phyloP scores from a whole-genome alignment of 2,797 vertebrate genomes.

The Ara ararauna region DNA sequence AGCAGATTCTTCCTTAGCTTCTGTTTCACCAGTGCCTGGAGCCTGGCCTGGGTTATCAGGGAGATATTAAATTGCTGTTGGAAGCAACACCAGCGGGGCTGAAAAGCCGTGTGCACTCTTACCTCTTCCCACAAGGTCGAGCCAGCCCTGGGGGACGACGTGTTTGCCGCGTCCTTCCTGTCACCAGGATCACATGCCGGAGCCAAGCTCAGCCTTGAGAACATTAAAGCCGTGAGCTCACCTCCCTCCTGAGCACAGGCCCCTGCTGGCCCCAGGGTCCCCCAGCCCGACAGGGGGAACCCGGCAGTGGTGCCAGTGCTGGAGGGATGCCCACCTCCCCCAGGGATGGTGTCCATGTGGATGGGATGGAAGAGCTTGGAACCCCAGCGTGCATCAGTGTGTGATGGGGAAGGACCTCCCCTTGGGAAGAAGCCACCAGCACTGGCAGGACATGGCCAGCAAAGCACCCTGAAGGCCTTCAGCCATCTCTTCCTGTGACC shows the following conservation, averaged over 20 bases:
- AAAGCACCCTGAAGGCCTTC: neutral
- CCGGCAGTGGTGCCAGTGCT: neutral
- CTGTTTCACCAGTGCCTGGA: neutral
- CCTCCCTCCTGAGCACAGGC: constrained; percentile 18
- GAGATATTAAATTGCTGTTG: constrained; percentile 61
- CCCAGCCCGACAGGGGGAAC: neutral
- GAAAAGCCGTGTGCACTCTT: constrained; percentile 50
- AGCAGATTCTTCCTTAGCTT: neutral
- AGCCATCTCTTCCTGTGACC: neutral
- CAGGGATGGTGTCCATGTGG: neutral
- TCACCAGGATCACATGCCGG: constrained; percentile 56
- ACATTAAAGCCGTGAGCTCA: constrained; percentile 63
- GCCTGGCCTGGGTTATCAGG: constrained; percentile 1
- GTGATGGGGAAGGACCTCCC: neutral
- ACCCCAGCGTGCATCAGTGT: accelerated
- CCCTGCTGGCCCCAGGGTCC: neutral
- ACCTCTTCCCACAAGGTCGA: constrained; percentile 66
- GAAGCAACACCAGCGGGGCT: constrained; percentile 25
- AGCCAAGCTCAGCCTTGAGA: constrained; percentile 26
- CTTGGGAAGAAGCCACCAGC: neutral
- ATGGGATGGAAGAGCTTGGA: neutral
- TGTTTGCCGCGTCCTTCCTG: constrained; percentile 49
- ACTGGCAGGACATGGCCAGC: neutral
- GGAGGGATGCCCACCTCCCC: neutral
- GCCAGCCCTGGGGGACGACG: constrained; percentile 19